phyloP scores from a whole-genome alignment of 2,113 vertebrate species.

The Menura novaehollandiae region DNA sequence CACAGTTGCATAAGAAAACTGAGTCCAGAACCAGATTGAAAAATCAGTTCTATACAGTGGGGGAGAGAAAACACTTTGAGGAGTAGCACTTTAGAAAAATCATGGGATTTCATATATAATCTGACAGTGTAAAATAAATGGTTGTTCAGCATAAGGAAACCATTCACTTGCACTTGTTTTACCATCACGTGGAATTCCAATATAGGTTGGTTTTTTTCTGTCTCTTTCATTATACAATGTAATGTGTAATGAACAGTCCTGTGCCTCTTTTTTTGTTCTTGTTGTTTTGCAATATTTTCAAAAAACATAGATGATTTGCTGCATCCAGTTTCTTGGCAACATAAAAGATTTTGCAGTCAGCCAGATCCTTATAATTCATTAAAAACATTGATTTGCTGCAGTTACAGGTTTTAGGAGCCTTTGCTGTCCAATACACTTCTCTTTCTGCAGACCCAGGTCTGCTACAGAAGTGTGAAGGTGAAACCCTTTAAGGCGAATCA shows the following conservation, averaged over 20 bases:
- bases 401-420: background rate
- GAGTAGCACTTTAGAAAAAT: background rate
- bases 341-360: background rate
- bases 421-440: background rate
- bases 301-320: background rate
- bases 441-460: background rate
- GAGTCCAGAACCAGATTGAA: background rate
- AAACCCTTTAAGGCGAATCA: background rate
- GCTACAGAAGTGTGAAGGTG: background rate
- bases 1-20: background rate
- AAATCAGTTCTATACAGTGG: background rate
- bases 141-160: background rate
- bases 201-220: background rate
- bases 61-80: background rate
- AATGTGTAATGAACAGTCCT: background rate
- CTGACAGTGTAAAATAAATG: background rate
- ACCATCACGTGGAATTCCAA: background rate
- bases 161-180: background rate
- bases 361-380: background rate
- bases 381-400: background rate
- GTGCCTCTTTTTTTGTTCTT: background rate
- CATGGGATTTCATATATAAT: background rate
- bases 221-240: background rate
- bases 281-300: background rate
- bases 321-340: background rate